Base-by-base conservation (phyloP, 2,113 vertebrate species). In the Amazona vittata region DNA sequence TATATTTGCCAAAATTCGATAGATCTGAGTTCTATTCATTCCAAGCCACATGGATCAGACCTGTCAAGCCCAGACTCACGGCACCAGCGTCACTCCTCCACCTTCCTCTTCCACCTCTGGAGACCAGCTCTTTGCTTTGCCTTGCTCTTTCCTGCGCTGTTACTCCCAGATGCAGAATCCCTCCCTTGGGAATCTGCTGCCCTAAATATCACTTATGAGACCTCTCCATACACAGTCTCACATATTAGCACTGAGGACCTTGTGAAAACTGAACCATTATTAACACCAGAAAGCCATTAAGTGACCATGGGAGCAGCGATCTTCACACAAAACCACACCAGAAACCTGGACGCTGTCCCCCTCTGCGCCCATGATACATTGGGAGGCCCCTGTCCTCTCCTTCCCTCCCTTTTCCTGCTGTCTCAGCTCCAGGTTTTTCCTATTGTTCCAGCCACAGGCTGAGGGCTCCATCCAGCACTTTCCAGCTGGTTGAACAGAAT, bases 281-380 rank as follows among this genome's bases (percentile, higher is more conserved):
- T 39, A 77, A 59, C 19, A 52, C 15, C 70, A 74, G 69, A 59
- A 71, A 46, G 29, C 35, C 5, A 2, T 26, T 5, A 3, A 15
- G 12, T 16, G 52, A 33, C 33, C 2, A 0, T 69, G 46, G 80
- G 31, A 90, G 68, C 44, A 46, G 26, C 4, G 41, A 37, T 33
- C 47, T 60, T 73, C 86, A 46, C 60, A 31, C 10, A 74, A 47
- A 80, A 47, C 14, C 41, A 44, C 59, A 22, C 3, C 4, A 39
- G 53, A 21, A 89, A 31, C 15, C 29, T 15, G 12, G 52, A 22
- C 44, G 11, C 28, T 12, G 5, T 16, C 13, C 21, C 37, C 3
- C 77, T 80, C 49, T 74, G 25, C 46, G 59, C 9, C 28, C 37
- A 8, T 2, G 24, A 3, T 0, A n/a, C 1, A 1, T 0, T 4